phyloP scores from a whole-genome alignment of 2,113 vertebrate species.

The Eidolon helvum region DNA sequence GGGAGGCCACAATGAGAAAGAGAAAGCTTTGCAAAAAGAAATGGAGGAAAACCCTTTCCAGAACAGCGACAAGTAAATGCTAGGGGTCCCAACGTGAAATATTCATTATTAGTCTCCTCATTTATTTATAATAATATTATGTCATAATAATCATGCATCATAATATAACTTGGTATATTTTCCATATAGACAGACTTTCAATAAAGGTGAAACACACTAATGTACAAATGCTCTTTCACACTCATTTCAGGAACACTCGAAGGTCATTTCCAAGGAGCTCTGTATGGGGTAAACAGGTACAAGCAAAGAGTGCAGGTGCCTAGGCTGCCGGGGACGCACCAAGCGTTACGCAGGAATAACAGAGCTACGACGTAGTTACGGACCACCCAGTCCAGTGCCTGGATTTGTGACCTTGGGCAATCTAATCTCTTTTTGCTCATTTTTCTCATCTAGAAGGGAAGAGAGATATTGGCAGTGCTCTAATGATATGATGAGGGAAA shows the following conservation, averaged over 20 bases:
- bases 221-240: background rate
- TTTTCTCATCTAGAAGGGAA: background rate
- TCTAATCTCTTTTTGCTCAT: background rate
- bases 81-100: background rate
- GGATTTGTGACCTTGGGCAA: background rate
- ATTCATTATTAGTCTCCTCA: background rate
- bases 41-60: background rate
- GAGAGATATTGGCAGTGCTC: background rate
- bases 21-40: background rate
- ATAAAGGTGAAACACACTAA: background rate
- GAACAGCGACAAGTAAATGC: background rate
- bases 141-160: background rate
- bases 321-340: rapidly evolving
- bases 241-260: background rate
- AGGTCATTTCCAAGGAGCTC: background rate
- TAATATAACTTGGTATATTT: background rate
- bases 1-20: background rate
- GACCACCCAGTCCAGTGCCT: background rate
- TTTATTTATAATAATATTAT: background rate
- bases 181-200: background rate
- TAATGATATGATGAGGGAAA: background rate
- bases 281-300: background rate
- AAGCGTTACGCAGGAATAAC: too few relatives aligned
- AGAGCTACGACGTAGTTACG: background rate
- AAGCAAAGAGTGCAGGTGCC: background rate